Evolutionary conservation across 2,888 invertebrate genomes (phyloP), one percentile per base, ranked within the genome.

Genomic region (Galeopsomyia nigrocyanea): DNA sequence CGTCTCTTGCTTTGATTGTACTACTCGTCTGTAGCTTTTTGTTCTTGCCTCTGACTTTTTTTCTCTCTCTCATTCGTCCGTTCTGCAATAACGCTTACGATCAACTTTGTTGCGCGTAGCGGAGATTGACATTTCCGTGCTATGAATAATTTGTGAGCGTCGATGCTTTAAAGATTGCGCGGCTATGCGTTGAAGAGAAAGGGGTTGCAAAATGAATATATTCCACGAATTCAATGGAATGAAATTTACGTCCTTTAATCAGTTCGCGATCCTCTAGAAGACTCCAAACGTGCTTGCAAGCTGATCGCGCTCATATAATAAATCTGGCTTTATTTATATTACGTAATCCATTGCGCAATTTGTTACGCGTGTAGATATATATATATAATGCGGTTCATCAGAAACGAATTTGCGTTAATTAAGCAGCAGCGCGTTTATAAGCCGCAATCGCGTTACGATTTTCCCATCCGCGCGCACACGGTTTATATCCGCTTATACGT

Each of bases 351-450:
- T 21, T 69, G 50, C 57, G 51, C 64, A 39, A 47, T 70, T 70
- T 47, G 50, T 53, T 64, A 10, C 39, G 13, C 7, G 2, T n/a
- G n/a, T n/a, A n/a, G n/a, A n/a, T n/a, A n/a, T n/a, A n/a, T n/a
- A n/a, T n/a, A n/a, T 16, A 46, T 58, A 64, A 70, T 70, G 50
- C 64, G 53, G 64, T 64, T 70, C 64, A 64, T 64, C 53, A 58
- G 58, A 58, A 51, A 16, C 51, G 9, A 53, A 70, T 64, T 64
- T 53, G 17, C 17, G 64, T 69, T 63, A 16, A 57, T 69, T 63
- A 63, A 63, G 50, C 69, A 21, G 0, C 13, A 26, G 9, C 13
- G 19, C 17, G 13, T 1, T 10, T 26, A n/a, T n/a, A 6, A 10
- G 16, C n/a, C 60, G 57, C 58, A 50, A 67, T 53, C 56, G 57